Evolutionary conservation across 2,888 invertebrate species (phyloP), one percentile per base, ranked within the genome.

Genomic region (Silvanus unidentatus): DNA sequence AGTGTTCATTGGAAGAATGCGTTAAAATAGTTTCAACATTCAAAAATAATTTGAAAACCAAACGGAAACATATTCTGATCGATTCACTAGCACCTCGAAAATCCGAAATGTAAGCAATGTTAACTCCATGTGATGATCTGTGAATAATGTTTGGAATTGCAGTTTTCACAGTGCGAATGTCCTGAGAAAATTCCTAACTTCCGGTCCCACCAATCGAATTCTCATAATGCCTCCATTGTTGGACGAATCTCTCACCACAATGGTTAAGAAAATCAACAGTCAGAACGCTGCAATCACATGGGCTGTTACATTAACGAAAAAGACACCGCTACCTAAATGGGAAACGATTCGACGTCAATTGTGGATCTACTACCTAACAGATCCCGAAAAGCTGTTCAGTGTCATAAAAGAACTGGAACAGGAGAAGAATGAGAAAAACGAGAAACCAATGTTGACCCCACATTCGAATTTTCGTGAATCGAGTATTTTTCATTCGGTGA

Each of bases 301-400:
- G 10, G 48, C 54, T 2, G 44, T 22, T 22, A 22, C 8, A 5
- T 8, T 5, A 22, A 22, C 8, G 22, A 22, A 22, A 8, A 22
- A 22, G 8, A 8, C 3, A 22, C 22, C 22, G 3, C 8, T 22
- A 22, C 3, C 3, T 22, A 22, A 22, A 47, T 63, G 62, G 59
- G 53, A 64, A n/a, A 51, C 53, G 10, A 55, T 58, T 40, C 43
- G 47, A 12, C 54, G 60, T 15, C 61, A 62, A 38, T 49, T 67
- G 14, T 64, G 63, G 64, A 55, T 61, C 43, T 56, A 55, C 43
- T 64, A 63, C 39, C 44, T 60, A n/a, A 57, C 52, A 9, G 53
- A 63, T 35, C 56, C 58, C 1, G 34, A 49, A 15, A 62, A 54
- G 36, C 13, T 59, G 14, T 44, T 52, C 6, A 45, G 39, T 22